Evolutionary conservation across 2,888 invertebrate genomes (phyloP), one percentile per base, ranked within the genome.

Genomic region (Tenthredo notha): DNA sequence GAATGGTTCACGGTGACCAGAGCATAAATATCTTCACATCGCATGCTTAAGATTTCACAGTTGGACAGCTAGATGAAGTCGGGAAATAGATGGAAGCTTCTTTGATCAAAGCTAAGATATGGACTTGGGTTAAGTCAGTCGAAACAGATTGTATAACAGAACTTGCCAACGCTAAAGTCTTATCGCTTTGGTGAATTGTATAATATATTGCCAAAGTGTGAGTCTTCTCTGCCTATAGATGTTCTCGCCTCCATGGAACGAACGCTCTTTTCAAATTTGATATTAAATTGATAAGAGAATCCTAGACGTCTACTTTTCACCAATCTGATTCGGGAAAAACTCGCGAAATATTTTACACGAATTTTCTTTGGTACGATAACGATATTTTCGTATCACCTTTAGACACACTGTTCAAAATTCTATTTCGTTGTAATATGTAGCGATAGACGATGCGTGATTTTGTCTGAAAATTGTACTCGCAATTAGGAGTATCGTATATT

Each of bases 11-110:
- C 40, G 43, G 74, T 74, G 40, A 74, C 43, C 74, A 74, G 74
- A 43, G 40, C 74, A 74, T 74, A 29, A 74, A 74, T 74, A 74
- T 74, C 74, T 74, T 74, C 18, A 74, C 74, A 43, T 74, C 74
- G 74, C 74, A 74, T 74, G 74, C 43, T 43, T 43, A n/a, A 74
- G 40, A 74, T 74, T 74, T 74, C 74, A 74, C 43, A 29, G 40
- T 74, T 74, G 43, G 40, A 74, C 74, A 74, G 74, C n/a, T 74
- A 21, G 74, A 40, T 25, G 43, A 74, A 74, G 21, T 74, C n/a
- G 43, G 43, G 43, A 74, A 74, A 74, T 74, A 25, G 74, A 74
- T 74, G 43, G 74, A 43, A 21, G n/a, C 72, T 40, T 74, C 74
- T 74, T 43, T 43, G 74, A 74, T 74, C 74, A 74, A 25, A 74